Percentiles rank a stretch among this genome's conserved stretches.
These are phyloP conservation scores for Hoplostethus atlanticus DNA, from an alignment of 2,797 vertebrate species.

Conservation along the genomic window DNA sequence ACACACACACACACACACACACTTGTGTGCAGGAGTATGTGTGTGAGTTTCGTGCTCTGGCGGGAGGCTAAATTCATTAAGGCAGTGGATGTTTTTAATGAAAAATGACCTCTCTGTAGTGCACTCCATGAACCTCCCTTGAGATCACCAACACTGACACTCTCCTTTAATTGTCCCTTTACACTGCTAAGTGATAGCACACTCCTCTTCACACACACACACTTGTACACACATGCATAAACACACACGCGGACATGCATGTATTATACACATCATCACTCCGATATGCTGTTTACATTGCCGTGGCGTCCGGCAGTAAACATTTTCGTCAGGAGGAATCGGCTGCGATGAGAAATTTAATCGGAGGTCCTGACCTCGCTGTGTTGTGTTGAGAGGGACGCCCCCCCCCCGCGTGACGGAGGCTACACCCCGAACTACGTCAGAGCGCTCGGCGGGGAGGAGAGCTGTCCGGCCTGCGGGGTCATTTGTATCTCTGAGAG, in stretches of 20 bases:
- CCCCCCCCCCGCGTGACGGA: too few relatives aligned
- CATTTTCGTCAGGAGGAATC: conserved; percentile 39
- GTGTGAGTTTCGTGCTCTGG: conserved; percentile 17
- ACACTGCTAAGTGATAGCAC: conserved; percentile 27
- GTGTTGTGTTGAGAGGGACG: conserved; percentile 41
- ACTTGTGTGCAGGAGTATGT: not conserved
- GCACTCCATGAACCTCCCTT: conserved; percentile 55
- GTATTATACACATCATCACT: conserved; percentile 17
- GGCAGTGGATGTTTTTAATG: conserved; percentile 70
- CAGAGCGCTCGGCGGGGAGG: not conserved
- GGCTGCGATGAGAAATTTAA: conserved; percentile 37
- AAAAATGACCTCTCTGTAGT: conserved; percentile 74
- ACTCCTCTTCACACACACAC: not conserved
- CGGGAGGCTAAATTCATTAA: conserved; percentile 63
- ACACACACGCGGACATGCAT: not conserved
- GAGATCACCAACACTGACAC: conserved; percentile 34
- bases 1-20: conserved; percentile 10
- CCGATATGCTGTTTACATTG: conserved; percentile 55
- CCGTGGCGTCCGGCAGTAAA: conserved; percentile 41
- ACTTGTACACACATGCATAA: conserved; percentile 8
- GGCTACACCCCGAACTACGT: not conserved
- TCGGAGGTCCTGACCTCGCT: conserved; percentile 56
- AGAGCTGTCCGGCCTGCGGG: not conserved
- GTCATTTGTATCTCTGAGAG: conserved; percentile 22
- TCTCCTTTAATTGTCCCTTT: conserved; percentile 33